Evolutionary conservation across 2,888 invertebrate genomes (phyloP), one percentile per base, ranked within the genome.

Genomic region (Tyria jacobaeae): DNA sequence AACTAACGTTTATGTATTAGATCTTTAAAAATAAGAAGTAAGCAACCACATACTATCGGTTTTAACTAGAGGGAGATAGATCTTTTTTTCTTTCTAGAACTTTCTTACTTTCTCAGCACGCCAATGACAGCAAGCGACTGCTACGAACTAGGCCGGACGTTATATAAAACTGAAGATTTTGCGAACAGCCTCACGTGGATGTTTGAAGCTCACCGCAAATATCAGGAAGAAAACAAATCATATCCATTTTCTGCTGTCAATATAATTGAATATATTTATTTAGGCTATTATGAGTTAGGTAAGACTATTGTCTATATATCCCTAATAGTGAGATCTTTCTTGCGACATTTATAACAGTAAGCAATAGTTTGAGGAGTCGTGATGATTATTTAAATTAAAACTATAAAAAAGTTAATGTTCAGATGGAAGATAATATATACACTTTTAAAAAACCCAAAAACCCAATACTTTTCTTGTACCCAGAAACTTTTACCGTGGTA

Each of bases 41-140:
- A n/a, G n/a, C n/a, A n/a, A n/a, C n/a, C n/a, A n/a, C n/a, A n/a
- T n/a, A n/a, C n/a, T n/a, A n/a, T n/a, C n/a, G n/a, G n/a, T n/a
- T 3, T 27, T 27, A 6, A 4, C 27, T 6, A 31, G 27, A 31
- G 27, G 3, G 10, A n/a, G 0, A n/a, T 9, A 7, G 27, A 49
- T n/a, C 15, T n/a, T n/a, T 31, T 27, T 2, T 6, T 27, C 31
- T 12, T 41, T 27, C 21, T 17, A 51, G 21, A 34, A 34, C 17
- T 35, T 35, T 34, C 3, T 51, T 35, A 15, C 25, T 24, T 52
- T 35, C 37, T 37, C 35, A 37, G 52, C 15, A 21, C 37, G 9
- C 24, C 14, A 21, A 52, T 37, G 52, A 52, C 52, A 6, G 52
- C 60, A 35, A 7, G 60, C 15, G 52, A 60, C 25, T 53, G 52